Percentiles rank a stretch among this genome's conserved stretches.
phyloP scores from a whole-genome alignment of 2,888 invertebrate genomes.

The Synanthedon tipuliformis region DNA sequence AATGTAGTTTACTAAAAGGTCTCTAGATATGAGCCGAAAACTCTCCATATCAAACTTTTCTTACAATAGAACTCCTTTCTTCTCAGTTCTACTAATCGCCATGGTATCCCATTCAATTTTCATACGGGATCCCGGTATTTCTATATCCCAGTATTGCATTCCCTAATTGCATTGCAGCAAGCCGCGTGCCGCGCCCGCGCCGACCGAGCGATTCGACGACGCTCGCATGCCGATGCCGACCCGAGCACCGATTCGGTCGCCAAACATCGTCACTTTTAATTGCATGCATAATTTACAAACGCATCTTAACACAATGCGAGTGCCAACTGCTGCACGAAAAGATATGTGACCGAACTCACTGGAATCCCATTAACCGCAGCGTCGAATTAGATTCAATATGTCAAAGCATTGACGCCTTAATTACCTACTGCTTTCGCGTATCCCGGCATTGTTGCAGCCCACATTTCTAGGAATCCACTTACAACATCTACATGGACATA shows the following conservation, averaged over 20 bases:
- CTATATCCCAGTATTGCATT: too few relatives aligned
- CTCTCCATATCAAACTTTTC: too few relatives aligned
- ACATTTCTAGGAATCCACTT: neutral
- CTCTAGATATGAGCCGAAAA: too few relatives aligned
- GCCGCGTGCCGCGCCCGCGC: slow-evolving; percentile 7
- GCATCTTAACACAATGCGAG: slow-evolving; percentile 24
- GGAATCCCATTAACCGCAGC: slow-evolving; percentile 17
- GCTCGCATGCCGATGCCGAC: slow-evolving; percentile 34
- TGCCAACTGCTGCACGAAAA: slow-evolving; percentile 12
- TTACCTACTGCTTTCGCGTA: slow-evolving; percentile 24
- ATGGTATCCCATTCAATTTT: too few relatives aligned
- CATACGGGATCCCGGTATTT: too few relatives aligned
- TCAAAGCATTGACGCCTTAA: slow-evolving; percentile 12
- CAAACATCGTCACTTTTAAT: slow-evolving; percentile 56
- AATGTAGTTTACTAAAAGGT: too few relatives aligned
- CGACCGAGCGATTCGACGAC: too few relatives aligned
- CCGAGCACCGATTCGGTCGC: slow-evolving; percentile 43
- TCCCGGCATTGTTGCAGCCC: slow-evolving; percentile 2
- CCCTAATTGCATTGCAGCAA: slow-evolving; percentile 11
- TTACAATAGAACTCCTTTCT: too few relatives aligned
- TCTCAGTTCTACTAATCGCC: too few relatives aligned
- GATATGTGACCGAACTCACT: neutral
- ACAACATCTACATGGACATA: slow-evolving; percentile 6
- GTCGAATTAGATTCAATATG: slow-evolving; percentile 19
- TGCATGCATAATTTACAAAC: slow-evolving; percentile 50